phyloP scores from a whole-genome alignment of 2,888 invertebrate species.

The Epirrita christyi region DNA sequence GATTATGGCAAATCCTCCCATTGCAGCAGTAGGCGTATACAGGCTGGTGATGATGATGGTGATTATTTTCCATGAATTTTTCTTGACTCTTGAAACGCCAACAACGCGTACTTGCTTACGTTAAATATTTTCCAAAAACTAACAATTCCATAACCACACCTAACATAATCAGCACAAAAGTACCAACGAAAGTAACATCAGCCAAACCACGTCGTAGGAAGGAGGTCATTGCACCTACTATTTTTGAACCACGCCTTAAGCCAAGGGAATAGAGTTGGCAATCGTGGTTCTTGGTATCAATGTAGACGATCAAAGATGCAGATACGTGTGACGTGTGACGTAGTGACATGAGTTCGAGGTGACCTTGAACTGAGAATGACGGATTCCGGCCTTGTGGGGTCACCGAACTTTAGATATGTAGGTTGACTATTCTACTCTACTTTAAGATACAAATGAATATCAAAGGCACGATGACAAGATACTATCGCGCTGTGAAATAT shows the following conservation, averaged over 20 bases:
- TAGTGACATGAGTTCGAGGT: slow-evolving; percentile 58
- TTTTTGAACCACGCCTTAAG: slow-evolving; percentile 62
- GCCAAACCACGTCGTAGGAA: slow-evolving; percentile 55
- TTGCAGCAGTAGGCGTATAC: too few species aligned
- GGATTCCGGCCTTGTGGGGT: slow-evolving; percentile 82
- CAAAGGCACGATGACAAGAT: slow-evolving; percentile 31
- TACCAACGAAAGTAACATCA: slow-evolving; percentile 75
- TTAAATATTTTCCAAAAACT: slow-evolving; percentile 25
- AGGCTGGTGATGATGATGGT: too few species aligned
- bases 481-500: slow-evolving; percentile 17
- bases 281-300: slow-evolving; percentile 66
- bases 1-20: too few species aligned
- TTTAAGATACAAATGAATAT: slow-evolving; percentile 44
- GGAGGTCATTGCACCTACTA: slow-evolving; percentile 75
- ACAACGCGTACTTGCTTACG: too few species aligned
- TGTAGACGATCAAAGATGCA: slow-evolving; percentile 79
- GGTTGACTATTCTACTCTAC: slow-evolving; percentile 64
- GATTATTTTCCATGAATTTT: too few species aligned
- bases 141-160: slow-evolving; percentile 49
- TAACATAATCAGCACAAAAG: slow-evolving; percentile 60
- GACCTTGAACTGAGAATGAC: slow-evolving; percentile 81
- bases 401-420: slow-evolving; percentile 64
- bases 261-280: slow-evolving; percentile 60
- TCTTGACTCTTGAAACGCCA: too few species aligned
- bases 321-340: slow-evolving; percentile 64